Conservation (phyloP, 1,140 invertebrate species). For the Neomicropteryx cornuta region DNA sequence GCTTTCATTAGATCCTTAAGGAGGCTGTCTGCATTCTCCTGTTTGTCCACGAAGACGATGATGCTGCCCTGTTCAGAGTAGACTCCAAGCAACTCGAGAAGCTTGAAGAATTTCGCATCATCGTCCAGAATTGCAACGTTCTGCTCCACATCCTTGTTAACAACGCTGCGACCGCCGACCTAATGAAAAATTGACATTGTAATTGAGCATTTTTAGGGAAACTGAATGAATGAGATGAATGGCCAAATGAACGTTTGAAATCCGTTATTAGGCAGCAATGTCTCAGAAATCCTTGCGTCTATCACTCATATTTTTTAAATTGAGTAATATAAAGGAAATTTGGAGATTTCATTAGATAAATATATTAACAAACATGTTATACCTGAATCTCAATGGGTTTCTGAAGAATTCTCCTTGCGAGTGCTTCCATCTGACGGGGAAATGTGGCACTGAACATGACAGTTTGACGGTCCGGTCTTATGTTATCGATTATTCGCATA, state of each 20-base stretch:
- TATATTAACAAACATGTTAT: too few species aligned
- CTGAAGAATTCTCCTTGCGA: conserved; percentile 85
- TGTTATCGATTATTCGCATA: conserved; percentile 95
- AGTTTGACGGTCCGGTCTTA: conserved; percentile 93
- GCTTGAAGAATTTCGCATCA: conserved; percentile 95
- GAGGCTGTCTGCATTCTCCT: conserved; percentile 92
- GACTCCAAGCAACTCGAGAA: conserved; percentile 88
- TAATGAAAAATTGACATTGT: too few species aligned
- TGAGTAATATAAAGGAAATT: too few species aligned
- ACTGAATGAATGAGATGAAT: too few species aligned
- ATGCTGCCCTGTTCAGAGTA: conserved; percentile 90
- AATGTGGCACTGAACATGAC: conserved; percentile 99
- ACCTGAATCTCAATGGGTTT: conserved; percentile 94
- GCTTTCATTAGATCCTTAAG: conserved; percentile 95
- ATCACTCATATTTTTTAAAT: too few species aligned
- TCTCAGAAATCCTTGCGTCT: too few species aligned
- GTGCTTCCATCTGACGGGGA: conserved; percentile 96
- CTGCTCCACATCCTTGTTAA: conserved; percentile 97
- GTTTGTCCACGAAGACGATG: conserved; percentile 98
- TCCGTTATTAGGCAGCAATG: too few species aligned
- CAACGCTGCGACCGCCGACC: conserved; percentile 93
- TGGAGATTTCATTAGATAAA: too few species aligned
- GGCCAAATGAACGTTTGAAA: too few species aligned
- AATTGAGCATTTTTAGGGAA: too few species aligned
- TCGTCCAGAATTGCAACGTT: conserved; percentile 90